A percentile compares a stretch with the other conserved stretches of the same genome.
phyloP scores from a whole-genome alignment of 2,113 vertebrate genomes.

The Sinocyclocheilus maitianheensis region DNA sequence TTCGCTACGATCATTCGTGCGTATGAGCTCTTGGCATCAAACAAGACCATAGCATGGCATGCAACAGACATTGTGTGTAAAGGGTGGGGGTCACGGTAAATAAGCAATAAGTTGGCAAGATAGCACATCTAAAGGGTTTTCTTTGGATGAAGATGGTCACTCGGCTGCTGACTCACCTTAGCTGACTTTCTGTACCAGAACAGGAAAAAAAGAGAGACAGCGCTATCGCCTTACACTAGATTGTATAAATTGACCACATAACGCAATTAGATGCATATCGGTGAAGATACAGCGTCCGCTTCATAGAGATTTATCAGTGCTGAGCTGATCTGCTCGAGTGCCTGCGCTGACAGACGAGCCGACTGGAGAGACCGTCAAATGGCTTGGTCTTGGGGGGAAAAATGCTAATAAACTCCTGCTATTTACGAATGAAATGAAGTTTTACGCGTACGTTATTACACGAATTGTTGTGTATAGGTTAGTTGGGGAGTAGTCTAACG shows the following conservation, averaged over 20 bases:
- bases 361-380: conserved; percentile 26
- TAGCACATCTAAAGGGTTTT: neutral
- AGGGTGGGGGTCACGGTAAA: conserved; percentile 51
- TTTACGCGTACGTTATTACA: neutral
- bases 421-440: neutral
- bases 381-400: neutral
- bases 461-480: conserved; percentile 9
- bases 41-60: neutral
- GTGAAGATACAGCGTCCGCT: conserved; percentile 1
- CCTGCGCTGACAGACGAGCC: conserved; percentile 3
- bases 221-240: conserved; percentile 1
- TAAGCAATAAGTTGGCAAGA: conserved; percentile 29
- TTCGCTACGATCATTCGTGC: neutral
- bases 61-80: conserved; percentile 12
- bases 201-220: neutral
- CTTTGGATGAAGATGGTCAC: neutral
- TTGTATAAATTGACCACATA: neutral
- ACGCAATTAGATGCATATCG: conserved; percentile 14
- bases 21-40: neutral
- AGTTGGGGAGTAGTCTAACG: conserved; percentile 43
- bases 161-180: conserved; percentile 18
- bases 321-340: conserved; percentile 35
- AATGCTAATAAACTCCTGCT: neutral
- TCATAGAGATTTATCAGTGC: neutral
- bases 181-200: conserved; percentile 18